phyloP scores from a whole-genome alignment of 2,113 vertebrate species.

The Eurystomus gularis region DNA sequence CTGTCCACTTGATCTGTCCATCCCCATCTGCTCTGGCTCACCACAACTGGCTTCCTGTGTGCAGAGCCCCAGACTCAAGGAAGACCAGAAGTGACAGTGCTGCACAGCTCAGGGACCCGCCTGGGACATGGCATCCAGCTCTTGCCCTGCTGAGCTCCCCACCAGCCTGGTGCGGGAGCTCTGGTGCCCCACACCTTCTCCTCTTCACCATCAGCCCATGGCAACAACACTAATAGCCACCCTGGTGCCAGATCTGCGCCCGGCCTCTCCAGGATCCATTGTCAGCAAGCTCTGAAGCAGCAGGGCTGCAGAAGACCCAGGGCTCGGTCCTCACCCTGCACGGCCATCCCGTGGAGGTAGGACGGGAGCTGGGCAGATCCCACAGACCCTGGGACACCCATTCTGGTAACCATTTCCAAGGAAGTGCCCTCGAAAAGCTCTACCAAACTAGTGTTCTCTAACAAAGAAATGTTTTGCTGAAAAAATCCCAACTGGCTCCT shows the following conservation, averaged over 20 bases:
- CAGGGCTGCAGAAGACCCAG: not conserved
- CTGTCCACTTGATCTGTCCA: accelerated
- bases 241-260: accelerated
- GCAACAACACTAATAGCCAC: not conserved
- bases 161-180: not conserved
- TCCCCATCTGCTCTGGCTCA: not conserved
- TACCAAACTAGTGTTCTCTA: not conserved
- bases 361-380: not conserved
- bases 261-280: accelerated
- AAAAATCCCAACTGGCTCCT: not conserved
- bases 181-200: not conserved
- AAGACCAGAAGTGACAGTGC: not conserved
- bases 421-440: not conserved
- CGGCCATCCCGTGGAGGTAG: accelerated
- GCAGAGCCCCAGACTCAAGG: not conserved
- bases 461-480: not conserved
- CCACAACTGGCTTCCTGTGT: not conserved
- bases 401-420: not conserved
- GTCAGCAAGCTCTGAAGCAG: not conserved
- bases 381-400: not conserved
- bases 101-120: not conserved
- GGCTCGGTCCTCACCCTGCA: not conserved
- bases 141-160: accelerated
- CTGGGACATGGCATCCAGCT: accelerated
- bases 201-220: not conserved